phyloP scores from a whole-genome alignment of 1,140 invertebrate species.

The Tetramorium alpestre region DNA sequence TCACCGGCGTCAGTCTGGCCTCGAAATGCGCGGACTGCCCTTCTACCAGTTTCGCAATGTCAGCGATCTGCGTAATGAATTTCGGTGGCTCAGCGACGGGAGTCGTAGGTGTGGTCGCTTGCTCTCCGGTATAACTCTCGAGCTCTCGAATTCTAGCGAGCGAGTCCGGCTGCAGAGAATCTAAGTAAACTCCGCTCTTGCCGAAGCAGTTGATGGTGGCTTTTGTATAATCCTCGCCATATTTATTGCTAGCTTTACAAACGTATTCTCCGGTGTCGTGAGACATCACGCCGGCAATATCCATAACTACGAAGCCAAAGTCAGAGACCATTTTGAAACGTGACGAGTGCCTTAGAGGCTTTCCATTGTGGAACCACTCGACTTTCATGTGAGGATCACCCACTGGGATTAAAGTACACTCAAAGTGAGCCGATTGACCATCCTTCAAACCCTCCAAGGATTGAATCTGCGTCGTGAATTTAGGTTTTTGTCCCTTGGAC shows the following conservation, averaged over 20 bases:
- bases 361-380: constrained; percentile 98
- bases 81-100: constrained; percentile 93
- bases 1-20: constrained; percentile 94
- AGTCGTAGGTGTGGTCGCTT: constrained; percentile 88
- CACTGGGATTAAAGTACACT: constrained; percentile 96
- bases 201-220: constrained; percentile 94
- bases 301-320: constrained; percentile 98
- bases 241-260: constrained; percentile 95
- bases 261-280: constrained; percentile 97
- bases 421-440: constrained; percentile 96
- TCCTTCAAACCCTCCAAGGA: constrained; percentile 95
- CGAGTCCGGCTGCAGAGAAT: constrained; percentile 97
- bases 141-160: constrained; percentile 95
- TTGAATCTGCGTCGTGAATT: constrained; percentile 95
- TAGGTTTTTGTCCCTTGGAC: constrained; percentile 93
- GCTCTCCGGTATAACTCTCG: constrained; percentile 90
- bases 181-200: constrained; percentile 95
- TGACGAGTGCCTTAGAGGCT: constrained; percentile 94
- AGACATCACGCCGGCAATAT: constrained; percentile 97
- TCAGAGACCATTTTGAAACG: constrained; percentile 97
- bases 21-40: constrained; percentile 98
- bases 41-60: constrained; percentile 94
- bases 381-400: constrained; percentile 97
- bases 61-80: constrained; percentile 95
- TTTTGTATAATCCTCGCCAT: constrained; percentile 95